These are phyloP conservation scores for Homarus americanus DNA, from an alignment of 1,140 invertebrate genomes.

Conservation along the genomic window DNA sequence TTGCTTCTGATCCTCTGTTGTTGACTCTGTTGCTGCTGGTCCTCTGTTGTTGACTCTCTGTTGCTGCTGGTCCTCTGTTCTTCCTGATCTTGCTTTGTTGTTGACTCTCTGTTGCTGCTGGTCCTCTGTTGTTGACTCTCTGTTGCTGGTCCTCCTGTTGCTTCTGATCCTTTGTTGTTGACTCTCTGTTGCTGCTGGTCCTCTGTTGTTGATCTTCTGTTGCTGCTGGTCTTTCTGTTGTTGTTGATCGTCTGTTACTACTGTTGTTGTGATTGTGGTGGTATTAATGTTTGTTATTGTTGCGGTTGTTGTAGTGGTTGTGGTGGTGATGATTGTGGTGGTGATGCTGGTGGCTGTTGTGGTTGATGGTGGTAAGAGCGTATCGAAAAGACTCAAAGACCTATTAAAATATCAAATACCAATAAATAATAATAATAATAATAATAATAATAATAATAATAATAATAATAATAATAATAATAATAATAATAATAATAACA, in stretches of 20 bases:
- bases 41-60: not conserved
- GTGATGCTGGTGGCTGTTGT: not conserved
- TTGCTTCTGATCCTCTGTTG: not conserved
- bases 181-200: not conserved
- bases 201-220: not conserved
- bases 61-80: not conserved
- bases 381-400: too few species aligned
- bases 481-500: too few species aligned
- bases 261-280: not conserved
- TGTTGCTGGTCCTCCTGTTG: not conserved
- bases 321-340: not conserved
- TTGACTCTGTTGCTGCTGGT: not conserved
- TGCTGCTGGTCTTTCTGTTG: not conserved
- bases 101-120: too few species aligned
- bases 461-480: too few species aligned
- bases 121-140: too few species aligned
- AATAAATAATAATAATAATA: too few species aligned
- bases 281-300: not conserved
- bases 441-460: too few species aligned
- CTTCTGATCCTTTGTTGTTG: not conserved
- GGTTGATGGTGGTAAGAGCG: not conserved
- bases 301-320: not conserved
- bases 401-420: too few species aligned
- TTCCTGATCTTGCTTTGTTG: not conserved
- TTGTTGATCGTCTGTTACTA: not conserved